Evolutionary conservation across 2,888 invertebrate species (phyloP), one percentile per base, ranked within the genome.

Genomic region (Hemithea aestivaria): DNA sequence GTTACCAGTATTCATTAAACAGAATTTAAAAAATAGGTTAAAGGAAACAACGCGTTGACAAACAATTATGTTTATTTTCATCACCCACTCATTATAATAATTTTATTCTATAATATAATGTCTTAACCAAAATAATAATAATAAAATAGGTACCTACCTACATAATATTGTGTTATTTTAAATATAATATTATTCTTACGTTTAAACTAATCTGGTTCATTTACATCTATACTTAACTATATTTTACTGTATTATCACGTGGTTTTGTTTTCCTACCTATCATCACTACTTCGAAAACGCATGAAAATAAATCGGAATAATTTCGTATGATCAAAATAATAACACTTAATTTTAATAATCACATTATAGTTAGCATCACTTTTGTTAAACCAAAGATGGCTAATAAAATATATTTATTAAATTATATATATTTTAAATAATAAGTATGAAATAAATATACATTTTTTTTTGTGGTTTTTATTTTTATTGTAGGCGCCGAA

Each of bases 231-330:
- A 57, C 65, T 69, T 70, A 72, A 54, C 67, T 64, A 77, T 58
- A 72, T 60, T 73, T 72, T 60, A 72, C 62, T 73, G 67, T 68
- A 74, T 75, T 81, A 83, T 84, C 83, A 83, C 83, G 83, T 82
- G 76, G 79, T 77, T 73, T 65, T 67, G 66, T 73, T 68, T 74
- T 61, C 62, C 69, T 78, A 73, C 57, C 62, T 53, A 61, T 54
- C 59, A 56, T 44, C 55, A 52, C 58, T 35, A 45, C 46, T 48
- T 51, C 52, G 36, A 39, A 5, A 16, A 7, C 16, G 7, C 10
- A n/a, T n/a, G n/a, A n/a, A n/a, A n/a, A n/a, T n/a, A n/a, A n/a
- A n/a, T n/a, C n/a, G n/a, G n/a, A n/a, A n/a, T n/a, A n/a, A n/a
- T n/a, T n/a, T n/a, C n/a, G n/a, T n/a, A n/a, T n/a, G n/a, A n/a